Base-by-base conservation (phyloP, 2,113 vertebrate species). In the Planiliza haematocheilus region DNA sequence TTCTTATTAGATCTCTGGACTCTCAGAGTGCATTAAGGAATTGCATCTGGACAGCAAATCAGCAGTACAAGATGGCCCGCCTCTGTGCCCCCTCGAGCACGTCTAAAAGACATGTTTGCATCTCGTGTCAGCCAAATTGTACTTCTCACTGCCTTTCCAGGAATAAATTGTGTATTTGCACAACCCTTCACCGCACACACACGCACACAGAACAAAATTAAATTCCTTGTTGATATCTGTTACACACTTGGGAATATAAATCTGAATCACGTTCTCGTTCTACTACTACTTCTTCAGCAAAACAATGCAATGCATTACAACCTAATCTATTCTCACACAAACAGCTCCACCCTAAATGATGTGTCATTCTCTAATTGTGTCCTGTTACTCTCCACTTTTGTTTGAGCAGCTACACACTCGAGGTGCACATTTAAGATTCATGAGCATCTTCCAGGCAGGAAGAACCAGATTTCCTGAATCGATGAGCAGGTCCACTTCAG, bases 11-110 rank as follows among this genome's bases (percentile, higher is more conserved):
- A 91, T 91, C 90, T 91, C 67, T 38, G 78, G 24, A 69, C 82
- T 91, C 85, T 86, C 85, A 79, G 70, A 90, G 88, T 92, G 85
- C 91, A 92, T 92, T 93, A 93, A 91, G 89, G 84, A 88, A 93
- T 91, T 92, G 68, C 81, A 88, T 90, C 90, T 83, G 80, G 78
- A 87, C 60, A 24, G 69, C 72, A 70, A 86, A 79, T 81, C 90
- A 75, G 90, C 82, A 65, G 70, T 57, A 68, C 74, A 79, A 34
- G 74, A 74, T 72, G 71, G 62, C 49, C 81, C 62, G 53, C 69
- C 55, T 79, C 46, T 65, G 57, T 52, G 51, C 21, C 61, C 72
- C 74, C 78, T 42, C 61, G 74, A 83, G 62, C 59, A 36, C 34
- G 64, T 79, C 61, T 71, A 34, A 58, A 53, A 62, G 70, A 64